Percentiles rank a stretch among this genome's conserved stretches.
Evolutionary conservation across 1,140 invertebrate genomes (phyloP).

Genomic region (Drosophila parabipectinata): DNA sequence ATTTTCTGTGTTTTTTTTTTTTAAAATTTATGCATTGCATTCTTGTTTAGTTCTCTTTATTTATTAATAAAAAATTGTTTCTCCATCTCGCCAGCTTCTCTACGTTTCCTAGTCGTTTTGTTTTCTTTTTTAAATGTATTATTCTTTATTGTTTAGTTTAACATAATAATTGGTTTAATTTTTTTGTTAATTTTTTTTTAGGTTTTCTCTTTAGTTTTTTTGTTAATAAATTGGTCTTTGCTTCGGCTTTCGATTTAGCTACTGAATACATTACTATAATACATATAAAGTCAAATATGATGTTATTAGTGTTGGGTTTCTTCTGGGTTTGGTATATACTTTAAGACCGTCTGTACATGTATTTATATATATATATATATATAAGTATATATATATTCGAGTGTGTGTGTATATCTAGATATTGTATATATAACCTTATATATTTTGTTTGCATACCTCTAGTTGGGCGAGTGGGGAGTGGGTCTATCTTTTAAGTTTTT

Average conservation of each 20-base stretch:
- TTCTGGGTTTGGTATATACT: conserved; percentile 36
- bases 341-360: conserved; percentile 62
- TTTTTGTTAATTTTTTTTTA: conserved; percentile 7
- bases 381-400: conserved; percentile 13
- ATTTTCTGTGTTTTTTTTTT: conserved; percentile 44
- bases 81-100: conserved; percentile 8
- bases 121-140: neutral
- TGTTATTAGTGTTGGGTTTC: conserved; percentile 52
- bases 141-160: conserved; percentile 65
- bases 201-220: conserved; percentile 27
- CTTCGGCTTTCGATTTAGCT: conserved; percentile 74
- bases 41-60: conserved; percentile 58
- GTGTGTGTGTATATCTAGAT: conserved; percentile 42
- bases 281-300: conserved; percentile 80
- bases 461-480: conserved; percentile 4
- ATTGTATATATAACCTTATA: conserved; percentile 39
- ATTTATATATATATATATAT: conserved; percentile 32
- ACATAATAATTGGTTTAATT: conserved; percentile 63
- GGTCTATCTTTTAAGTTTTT: conserved; percentile 8
- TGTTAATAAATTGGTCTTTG: conserved; percentile 83
- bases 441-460: conserved; percentile 32
- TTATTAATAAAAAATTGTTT: conserved; percentile 70
- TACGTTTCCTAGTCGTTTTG: conserved; percentile 22
- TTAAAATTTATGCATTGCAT: conserved; percentile 55
- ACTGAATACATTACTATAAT: conserved; percentile 78